Evolutionary conservation across 2,113 vertebrate genomes (phyloP), one percentile per base, ranked within the genome.

Genomic region (Chamaetylas fuelleborni): DNA sequence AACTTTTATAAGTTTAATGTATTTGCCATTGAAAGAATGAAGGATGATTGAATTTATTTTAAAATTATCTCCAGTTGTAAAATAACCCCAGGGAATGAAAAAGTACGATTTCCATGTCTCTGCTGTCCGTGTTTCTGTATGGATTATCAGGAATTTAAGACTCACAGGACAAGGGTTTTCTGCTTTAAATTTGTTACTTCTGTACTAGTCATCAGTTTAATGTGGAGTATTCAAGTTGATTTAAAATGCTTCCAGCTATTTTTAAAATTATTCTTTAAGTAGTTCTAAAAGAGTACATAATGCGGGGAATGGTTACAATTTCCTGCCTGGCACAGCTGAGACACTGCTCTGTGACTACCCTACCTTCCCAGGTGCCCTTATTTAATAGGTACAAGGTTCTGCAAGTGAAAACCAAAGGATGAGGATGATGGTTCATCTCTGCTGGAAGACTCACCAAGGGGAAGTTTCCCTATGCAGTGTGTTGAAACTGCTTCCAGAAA

Each of bases 381-480:
- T 25, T 9, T 53, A 57, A 42, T 5, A 47, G 47, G 22, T 31
- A 19, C 5, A 7, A 34, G 18, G 23, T 26, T 78, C n/a, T 67
- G 33, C 29, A 47, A 42, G 42, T 61, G 70, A 53, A 40, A 50
- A 36, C 29, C 3, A 2, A 33, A 40, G 8, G 11, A 3, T 11
- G 22, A 86, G 26, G 22, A 54, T 0, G 0, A 19, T 54, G 47
- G 25, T 66, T 61, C 42, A 14, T 54, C 51, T 33, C 8, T n/a
- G n/a, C 23, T 67, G n/a, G 70, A 56, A 47, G 13, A 50, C 15
- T 54, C 1, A 0, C 18, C 31, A 34, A 42, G 24, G 29, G 47
- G 33, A 64, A 73, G 28, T 33, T 12, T 3, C 14, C n/a, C 24
- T 81, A 9, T 4, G 38, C 34, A 3, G 28, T 53, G 4, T 7